Conservation (phyloP, 2,113 vertebrate species). For the Barbus barbus region DNA sequence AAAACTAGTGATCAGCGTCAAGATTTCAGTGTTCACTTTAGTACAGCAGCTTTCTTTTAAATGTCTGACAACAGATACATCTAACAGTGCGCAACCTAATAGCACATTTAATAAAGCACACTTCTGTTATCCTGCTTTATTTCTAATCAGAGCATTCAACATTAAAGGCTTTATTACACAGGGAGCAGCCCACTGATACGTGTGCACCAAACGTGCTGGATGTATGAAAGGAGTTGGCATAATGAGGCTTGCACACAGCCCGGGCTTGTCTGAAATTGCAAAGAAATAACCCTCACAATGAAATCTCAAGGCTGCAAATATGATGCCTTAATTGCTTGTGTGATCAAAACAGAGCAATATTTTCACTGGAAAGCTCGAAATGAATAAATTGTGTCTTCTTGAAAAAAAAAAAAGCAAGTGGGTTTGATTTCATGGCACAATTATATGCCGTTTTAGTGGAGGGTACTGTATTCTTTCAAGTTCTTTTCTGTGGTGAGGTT, state of each 20-base stretch:
- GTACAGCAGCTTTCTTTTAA: not conserved
- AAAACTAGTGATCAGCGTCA: not conserved
- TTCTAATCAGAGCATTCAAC: conserved; percentile 23
- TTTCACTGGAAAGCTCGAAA: conserved; percentile 20
- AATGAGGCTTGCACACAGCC: conserved; percentile 14
- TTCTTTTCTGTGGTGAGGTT: not conserved
- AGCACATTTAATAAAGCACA: not conserved
- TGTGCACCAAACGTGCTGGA: conserved; percentile 35
- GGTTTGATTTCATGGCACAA: conserved; percentile 26
- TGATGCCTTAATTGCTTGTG: conserved; percentile 22
- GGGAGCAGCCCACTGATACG: conserved; percentile 3
- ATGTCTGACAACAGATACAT: not conserved
- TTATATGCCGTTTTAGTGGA: not conserved
- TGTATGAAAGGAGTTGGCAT: conserved; percentile 34
- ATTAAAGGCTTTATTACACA: conserved; percentile 43
- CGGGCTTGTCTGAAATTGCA: conserved; percentile 11
- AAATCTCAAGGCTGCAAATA: conserved; percentile 40
- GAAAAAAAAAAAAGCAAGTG: not conserved
- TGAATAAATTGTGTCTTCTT: not conserved
- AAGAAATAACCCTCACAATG: conserved; percentile 34
- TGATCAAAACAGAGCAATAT: conserved; percentile 24
- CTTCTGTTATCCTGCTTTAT: not conserved
- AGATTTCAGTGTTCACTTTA: not conserved
- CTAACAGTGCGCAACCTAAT: not conserved
- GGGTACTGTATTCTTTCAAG: not conserved